A percentile compares a stretch with the other conserved stretches of the same genome.
phyloP scores from a whole-genome alignment of 1,140 invertebrate genomes.

The Solenopsis invicta region DNA sequence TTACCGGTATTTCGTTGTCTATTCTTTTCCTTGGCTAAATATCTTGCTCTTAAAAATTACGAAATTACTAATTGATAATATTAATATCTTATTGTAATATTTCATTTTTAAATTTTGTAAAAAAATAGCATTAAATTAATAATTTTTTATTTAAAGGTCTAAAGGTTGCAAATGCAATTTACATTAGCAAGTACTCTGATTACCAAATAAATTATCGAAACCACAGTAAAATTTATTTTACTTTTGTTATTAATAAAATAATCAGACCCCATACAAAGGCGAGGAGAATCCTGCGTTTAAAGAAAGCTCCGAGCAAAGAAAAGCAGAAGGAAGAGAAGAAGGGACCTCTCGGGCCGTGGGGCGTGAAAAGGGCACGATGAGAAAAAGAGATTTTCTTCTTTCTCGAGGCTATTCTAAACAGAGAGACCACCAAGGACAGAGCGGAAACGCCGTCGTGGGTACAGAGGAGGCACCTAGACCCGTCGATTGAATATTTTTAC shows the following conservation, averaged over 20 bases:
- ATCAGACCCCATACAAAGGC: conserved; percentile 34
- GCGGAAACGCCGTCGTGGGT: conserved; percentile 55
- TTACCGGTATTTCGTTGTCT: neutral
- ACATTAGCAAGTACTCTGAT: neutral
- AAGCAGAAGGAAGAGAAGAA: conserved; percentile 2
- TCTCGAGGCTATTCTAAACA: conserved; percentile 67
- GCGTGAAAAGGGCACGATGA: conserved; percentile 10
- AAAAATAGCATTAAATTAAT: neutral
- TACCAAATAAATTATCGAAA: neutral
- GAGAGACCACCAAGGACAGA: conserved; percentile 58
- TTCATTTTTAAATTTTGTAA: neutral
- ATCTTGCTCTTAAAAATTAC: neutral
- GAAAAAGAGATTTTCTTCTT: conserved; percentile 64
- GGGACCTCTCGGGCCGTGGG: neutral
- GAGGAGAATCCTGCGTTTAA: conserved; percentile 46
- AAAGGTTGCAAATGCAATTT: conserved; percentile 2
- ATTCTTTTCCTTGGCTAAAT: neutral
- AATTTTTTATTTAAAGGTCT: neutral
- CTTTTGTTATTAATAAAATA: conserved; percentile 20
- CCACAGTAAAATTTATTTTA: neutral
- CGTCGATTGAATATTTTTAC: conserved; percentile 81
- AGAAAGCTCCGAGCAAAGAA: conserved; percentile 19
- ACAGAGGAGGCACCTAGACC: conserved; percentile 28
- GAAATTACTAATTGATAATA: neutral
- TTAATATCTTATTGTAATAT: neutral